Percentiles rank a stretch among this genome's conserved stretches.
These are phyloP conservation scores for Caenorhabditis zanzibari DNA, from an alignment of 2,888 invertebrate genomes.

Conservation along the genomic window DNA sequence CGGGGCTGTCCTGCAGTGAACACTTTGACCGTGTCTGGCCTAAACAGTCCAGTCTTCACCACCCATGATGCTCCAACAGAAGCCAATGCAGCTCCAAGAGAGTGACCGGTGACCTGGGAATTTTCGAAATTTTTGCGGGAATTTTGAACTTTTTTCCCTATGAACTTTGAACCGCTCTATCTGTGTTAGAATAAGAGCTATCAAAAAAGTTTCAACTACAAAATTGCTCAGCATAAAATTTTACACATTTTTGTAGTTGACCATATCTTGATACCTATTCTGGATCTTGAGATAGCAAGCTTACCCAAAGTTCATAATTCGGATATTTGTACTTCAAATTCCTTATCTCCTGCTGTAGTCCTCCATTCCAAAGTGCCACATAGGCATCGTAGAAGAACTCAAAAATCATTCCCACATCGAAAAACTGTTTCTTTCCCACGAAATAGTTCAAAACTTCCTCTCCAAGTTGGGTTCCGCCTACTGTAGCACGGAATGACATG, in stretches of 20 bases:
- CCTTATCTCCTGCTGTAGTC: constrained; percentile 52
- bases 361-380: constrained; percentile 59
- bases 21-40: constrained; percentile 33
- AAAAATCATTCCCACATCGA: constrained; percentile 61
- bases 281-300: too few relatives aligned
- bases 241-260: too few relatives aligned
- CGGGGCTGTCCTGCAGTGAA: constrained; percentile 64
- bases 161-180: too few relatives aligned
- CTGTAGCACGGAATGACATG: constrained; percentile 61
- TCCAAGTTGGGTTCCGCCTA: constrained; percentile 44
- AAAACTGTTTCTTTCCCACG: constrained; percentile 53
- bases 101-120: constrained; percentile 63
- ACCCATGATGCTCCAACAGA: constrained; percentile 62
- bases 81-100: constrained; percentile 61
- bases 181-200: too few relatives aligned
- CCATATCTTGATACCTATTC: too few relatives aligned
- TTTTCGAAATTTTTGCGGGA: background rate
- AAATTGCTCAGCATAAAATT: too few relatives aligned
- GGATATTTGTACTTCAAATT: constrained; percentile 63
- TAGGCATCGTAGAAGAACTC: constrained; percentile 66
- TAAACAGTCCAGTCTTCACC: constrained; percentile 54
- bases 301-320: constrained; percentile 63
- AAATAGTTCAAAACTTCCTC: constrained; percentile 63
- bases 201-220: too few relatives aligned
- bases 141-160: background rate